Evolutionary conservation across 2,888 invertebrate genomes (phyloP), one percentile per base, ranked within the genome.

Genomic region (Synergus laeviventris): DNA sequence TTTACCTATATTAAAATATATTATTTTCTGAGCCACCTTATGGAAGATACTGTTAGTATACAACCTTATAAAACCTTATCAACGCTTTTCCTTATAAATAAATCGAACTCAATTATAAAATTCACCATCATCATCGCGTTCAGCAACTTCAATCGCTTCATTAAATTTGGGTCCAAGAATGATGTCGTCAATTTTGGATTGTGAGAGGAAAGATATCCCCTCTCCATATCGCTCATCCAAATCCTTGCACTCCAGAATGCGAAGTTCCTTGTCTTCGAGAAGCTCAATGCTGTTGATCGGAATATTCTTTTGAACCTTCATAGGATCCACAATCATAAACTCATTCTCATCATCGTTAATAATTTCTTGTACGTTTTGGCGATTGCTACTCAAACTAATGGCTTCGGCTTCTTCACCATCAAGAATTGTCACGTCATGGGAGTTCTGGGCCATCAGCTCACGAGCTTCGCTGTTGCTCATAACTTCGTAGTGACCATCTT

Each of bases 401-500:
- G 88, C 87, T 39, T 88, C 88, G 36, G 89, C 88, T 77, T 89
- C 89, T 76, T 88, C 88, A 39, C 88, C 85, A 62, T 89, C 89
- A 60, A 90, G 85, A 42, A 90, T 89, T 74, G 89, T 89, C 64
- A 90, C 87, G 77, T 90, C 90, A 77, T 90, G 90, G 4, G 89
- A 88, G 81, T 90, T 90, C 83, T 91, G 90, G 0, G 89, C 88
- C 89, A 91, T 91, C 76, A 91, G 81, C 76, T 91, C 88, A 3
- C 91, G 87, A 7, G 91, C 91, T 73, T 91, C 91, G 81, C 86
- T 90, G 81, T 88, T 90, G n/a, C 89, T 89, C 85, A 89, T 89
- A 66, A 91, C 90, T 80, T 91, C 91, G 83, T 91, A 91, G 81
- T 89, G 89, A 75, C 91, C 91, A 81, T 91, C 91, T 66, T 90